Conservation (phyloP, 2,113 vertebrate species). For the Podarcis raffonei region DNA sequence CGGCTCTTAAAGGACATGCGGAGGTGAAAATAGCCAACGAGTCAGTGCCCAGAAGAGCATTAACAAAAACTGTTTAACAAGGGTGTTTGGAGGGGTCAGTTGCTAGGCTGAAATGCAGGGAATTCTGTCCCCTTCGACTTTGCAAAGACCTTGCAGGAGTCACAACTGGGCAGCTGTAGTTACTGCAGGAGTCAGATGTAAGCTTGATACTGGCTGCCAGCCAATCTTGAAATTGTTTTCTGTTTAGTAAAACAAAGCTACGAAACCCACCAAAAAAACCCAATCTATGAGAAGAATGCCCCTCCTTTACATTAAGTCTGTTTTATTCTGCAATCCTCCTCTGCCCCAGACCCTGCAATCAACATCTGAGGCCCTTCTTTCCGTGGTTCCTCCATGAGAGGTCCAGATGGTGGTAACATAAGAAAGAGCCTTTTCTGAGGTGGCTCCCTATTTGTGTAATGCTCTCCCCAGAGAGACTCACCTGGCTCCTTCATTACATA, state of each 20-base stretch:
- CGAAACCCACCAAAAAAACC: no score
- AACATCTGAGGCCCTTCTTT: no score
- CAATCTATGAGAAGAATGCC: no score
- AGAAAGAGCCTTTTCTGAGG: no score
- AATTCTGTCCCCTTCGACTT: not conserved
- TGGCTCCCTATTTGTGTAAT: no score
- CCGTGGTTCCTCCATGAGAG: no score
- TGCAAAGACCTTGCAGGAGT: not conserved
- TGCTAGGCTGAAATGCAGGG: not conserved
- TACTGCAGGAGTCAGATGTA: not conserved
- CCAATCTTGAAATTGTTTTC: not conserved
- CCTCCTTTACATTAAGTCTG: not conserved
- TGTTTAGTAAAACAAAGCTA: not conserved
- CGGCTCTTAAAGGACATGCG: slow-evolving; percentile 45
- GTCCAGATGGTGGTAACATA: no score
- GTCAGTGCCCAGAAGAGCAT: not conserved
- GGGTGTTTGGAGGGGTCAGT: not conserved
- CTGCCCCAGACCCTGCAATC: no score
- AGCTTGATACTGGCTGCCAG: not conserved
- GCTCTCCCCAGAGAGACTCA: no score
- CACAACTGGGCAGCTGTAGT: not conserved
- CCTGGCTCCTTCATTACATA: no score
- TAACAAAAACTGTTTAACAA: slow-evolving; percentile 1
- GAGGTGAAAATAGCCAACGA: slow-evolving; percentile 46
- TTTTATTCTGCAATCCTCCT: not conserved